Conservation (phyloP, 2,113 vertebrate genomes). For the Seriola quinqueradiata region DNA sequence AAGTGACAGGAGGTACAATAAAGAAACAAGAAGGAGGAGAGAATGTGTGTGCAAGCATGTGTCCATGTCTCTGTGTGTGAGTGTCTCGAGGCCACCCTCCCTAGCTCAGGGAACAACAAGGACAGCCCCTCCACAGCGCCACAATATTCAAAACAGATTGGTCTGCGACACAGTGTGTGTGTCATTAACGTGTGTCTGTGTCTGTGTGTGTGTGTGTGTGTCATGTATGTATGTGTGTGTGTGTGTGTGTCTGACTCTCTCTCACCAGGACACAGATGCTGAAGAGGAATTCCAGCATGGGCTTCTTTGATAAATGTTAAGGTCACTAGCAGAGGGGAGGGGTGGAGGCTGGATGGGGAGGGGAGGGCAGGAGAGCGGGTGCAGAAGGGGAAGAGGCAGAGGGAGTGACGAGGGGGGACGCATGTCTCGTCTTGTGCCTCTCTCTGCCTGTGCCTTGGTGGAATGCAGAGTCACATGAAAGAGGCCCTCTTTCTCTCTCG, state of each 20-base stretch:
- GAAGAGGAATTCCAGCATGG: conserved; percentile 92
- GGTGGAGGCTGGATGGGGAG: conserved; percentile 65
- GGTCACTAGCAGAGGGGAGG: conserved; percentile 86
- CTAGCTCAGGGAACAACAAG: conserved; percentile 90
- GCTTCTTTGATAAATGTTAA: conserved; percentile 92
- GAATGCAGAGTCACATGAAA: conserved; percentile 89
- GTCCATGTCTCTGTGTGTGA: conserved; percentile 60
- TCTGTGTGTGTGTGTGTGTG: conserved; percentile 16
- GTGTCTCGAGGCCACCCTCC: conserved; percentile 84
- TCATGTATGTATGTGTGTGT: conserved; percentile 75
- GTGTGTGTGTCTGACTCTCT: conserved; percentile 85
- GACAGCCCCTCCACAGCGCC: conserved; percentile 88
- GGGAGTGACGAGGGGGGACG: conserved; percentile 79
- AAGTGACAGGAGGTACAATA: conserved; percentile 98
- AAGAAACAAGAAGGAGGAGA: conserved; percentile 80
- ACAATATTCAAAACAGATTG: conserved; percentile 95
- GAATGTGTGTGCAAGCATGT: conserved; percentile 71
- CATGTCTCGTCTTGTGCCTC: conserved; percentile 90
- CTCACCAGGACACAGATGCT: conserved; percentile 87
- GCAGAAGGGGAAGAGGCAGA: conserved; percentile 63
- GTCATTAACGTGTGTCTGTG: conserved; percentile 43
- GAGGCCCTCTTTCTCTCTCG: conserved; percentile 75
- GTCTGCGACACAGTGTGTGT: conserved; percentile 86
- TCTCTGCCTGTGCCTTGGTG: conserved; percentile 88
- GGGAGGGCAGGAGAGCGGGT: conserved; percentile 67